Evolutionary conservation across 2,797 vertebrate species (phyloP), one percentile per base, ranked within the genome.

Genomic region (Toxotes lorentzi): DNA sequence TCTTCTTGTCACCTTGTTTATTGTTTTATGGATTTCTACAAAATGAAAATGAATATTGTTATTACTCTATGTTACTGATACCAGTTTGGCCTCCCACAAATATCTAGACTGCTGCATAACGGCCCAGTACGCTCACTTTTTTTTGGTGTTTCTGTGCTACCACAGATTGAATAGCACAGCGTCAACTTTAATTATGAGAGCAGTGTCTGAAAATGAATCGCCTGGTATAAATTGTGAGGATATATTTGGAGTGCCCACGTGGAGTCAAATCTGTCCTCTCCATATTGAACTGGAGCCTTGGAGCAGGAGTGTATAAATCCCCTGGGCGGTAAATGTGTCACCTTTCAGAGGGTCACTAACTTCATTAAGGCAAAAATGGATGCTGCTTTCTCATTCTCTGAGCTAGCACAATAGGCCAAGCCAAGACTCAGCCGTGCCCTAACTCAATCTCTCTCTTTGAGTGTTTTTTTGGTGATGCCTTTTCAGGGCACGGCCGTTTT

Each of bases 301-400:
- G 88, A 94, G 88, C 86, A 89, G 88, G 87, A 94, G 94, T 94
- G 92, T 92, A 93, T 95, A 95, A 95, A 95, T 96, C 94, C 95
- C 90, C 83, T 71, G 89, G 94, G 95, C 87, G 92, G 93, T 95
- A 94, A 95, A 95, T 91, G 93, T 95, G 95, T 95, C 95, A 95
- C 94, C 94, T 95, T 95, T 96, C 92, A 94, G 88, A 94, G 95
- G 95, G 95, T 95, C 95, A 96, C 94, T 95, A 94, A 95, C 94
- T 96, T 96, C 95, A 95, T 96, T 95, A 95, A 94, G 91, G 91
- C 90, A 91, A 91, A 94, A 94, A 95, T 94, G 93, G 88, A 94
- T 92, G 93, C 91, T 65, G 87, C 93, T 92, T 93, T 92, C 93
- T 94, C 90, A 91, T 92, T 94, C 90, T 93, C 86, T 84, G 89